Percentiles rank a stretch among this genome's conserved stretches.
Conservation (phyloP, 2,888 invertebrate genomes). For the Eupithecia subumbrata region DNA sequence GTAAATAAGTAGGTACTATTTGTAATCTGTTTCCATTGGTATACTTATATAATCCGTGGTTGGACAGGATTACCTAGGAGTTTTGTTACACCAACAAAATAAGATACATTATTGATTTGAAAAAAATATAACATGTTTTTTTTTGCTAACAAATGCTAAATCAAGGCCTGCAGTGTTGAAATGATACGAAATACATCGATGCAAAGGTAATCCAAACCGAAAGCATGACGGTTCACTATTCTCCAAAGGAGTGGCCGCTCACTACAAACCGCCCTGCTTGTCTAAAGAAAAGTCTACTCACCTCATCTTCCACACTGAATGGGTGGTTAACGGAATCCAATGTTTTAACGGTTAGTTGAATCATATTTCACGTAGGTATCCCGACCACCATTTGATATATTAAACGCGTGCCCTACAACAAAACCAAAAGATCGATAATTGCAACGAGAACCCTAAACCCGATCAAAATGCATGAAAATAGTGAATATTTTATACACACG, state of each 20-base stretch:
- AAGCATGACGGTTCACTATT: not conserved
- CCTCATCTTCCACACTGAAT: constrained; percentile 93
- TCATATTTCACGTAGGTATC: constrained; percentile 79
- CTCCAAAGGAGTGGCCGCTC: constrained; percentile 9
- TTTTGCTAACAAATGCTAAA: not conserved
- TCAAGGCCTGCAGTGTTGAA: not conserved
- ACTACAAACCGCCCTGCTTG: not conserved
- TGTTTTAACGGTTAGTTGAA: constrained; percentile 94
- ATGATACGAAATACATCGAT: not conserved
- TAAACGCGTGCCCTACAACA: constrained; percentile 32
- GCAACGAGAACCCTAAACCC: constrained; percentile 25
- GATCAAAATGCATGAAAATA: constrained; percentile 4
- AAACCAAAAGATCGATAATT: constrained; percentile 37
- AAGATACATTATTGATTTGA: not conserved
- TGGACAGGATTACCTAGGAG: not conserved
- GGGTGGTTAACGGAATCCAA: constrained; percentile 93
- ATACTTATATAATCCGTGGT: not conserved
- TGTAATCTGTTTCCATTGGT: not conserved
- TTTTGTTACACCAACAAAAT: not conserved
- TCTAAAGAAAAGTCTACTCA: constrained; percentile 68
- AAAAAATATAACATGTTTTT: not conserved
- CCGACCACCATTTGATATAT: constrained; percentile 19
- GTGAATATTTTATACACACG: constrained; percentile 20
- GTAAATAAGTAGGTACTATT: not conserved
- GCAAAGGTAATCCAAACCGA: not conserved